A percentile compares a stretch with the other conserved stretches of the same genome.
Conservation (phyloP, 1,140 invertebrate genomes). For the Contarinia nasturtii region DNA sequence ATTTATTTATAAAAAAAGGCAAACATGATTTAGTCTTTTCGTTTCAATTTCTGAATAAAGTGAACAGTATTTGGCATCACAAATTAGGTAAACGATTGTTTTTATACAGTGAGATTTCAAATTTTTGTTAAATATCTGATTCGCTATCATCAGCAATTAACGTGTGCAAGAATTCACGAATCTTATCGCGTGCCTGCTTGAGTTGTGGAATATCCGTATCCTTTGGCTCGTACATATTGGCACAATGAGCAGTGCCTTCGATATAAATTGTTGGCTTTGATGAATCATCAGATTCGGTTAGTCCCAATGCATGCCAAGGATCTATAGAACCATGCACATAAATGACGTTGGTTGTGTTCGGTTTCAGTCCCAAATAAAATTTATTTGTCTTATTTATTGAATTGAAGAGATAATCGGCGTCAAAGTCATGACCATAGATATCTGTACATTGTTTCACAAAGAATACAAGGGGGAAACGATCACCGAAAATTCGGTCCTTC, state of each 20-base stretch:
- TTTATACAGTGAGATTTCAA: no score
- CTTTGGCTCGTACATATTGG: conserved; percentile 56
- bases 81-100: no score
- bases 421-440: conserved; percentile 32
- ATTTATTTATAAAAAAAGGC: no score
- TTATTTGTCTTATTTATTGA: conserved; percentile 48
- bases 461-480: conserved; percentile 57
- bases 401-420: conserved; percentile 4
- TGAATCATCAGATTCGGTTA: conserved; percentile 32
- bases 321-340: conserved; percentile 75
- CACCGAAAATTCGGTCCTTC: conserved; percentile 52
- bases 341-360: conserved; percentile 50
- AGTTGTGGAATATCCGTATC: conserved; percentile 39
- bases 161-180: conserved; percentile 30
- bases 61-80: no score
- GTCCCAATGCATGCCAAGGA: conserved; percentile 72
- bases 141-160: not conserved
- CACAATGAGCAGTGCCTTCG: conserved; percentile 61
- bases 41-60: no score
- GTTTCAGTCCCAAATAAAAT: conserved; percentile 51
- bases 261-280: conserved; percentile 50
- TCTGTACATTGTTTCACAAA: conserved; percentile 67
- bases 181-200: conserved; percentile 35
- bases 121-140: not conserved
- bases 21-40: no score